Conservation (phyloP, 1,140 invertebrate species). For the Penaeus japonicus region DNA sequence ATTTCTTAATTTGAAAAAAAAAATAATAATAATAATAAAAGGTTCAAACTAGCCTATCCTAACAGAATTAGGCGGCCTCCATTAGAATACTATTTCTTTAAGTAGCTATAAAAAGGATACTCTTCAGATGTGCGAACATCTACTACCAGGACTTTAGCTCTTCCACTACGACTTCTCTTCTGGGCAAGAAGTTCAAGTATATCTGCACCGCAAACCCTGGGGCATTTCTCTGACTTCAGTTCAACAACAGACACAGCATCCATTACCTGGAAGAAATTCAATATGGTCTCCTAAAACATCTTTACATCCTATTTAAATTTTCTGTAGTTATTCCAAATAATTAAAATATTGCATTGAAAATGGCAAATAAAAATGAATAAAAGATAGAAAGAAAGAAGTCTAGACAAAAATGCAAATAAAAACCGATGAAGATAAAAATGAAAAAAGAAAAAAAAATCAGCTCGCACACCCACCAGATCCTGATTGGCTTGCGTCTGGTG, state of each 20-base stretch:
- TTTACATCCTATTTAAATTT: not conserved
- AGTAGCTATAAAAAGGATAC: constrained; percentile 67
- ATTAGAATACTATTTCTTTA: not conserved
- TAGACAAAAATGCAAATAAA: too few species aligned
- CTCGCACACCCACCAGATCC: constrained; percentile 39
- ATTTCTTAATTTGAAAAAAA: constrained; percentile 18
- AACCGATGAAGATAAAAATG: too few species aligned
- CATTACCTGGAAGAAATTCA: constrained; percentile 71
- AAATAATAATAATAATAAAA: not conserved
- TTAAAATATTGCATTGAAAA: not conserved
- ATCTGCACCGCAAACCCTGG: constrained; percentile 86
- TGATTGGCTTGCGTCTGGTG: constrained; percentile 18
- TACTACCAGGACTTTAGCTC: constrained; percentile 76
- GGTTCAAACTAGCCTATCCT: too few species aligned
- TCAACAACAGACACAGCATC: constrained; percentile 74
- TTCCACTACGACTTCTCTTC: constrained; percentile 66
- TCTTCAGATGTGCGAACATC: constrained; percentile 78
- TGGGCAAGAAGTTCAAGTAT: constrained; percentile 76
- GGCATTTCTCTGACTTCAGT: constrained; percentile 77
- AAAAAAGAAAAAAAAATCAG: too few species aligned
- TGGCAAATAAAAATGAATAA: not conserved
- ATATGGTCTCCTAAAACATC: not conserved
- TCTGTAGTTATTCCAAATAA: not conserved
- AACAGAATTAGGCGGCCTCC: not conserved
- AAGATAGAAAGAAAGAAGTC: not conserved